Evolutionary conservation across 64 coral and sea anemone genomes (phyloP).

Genomic region (Stichodactyla helianthus): DNA sequence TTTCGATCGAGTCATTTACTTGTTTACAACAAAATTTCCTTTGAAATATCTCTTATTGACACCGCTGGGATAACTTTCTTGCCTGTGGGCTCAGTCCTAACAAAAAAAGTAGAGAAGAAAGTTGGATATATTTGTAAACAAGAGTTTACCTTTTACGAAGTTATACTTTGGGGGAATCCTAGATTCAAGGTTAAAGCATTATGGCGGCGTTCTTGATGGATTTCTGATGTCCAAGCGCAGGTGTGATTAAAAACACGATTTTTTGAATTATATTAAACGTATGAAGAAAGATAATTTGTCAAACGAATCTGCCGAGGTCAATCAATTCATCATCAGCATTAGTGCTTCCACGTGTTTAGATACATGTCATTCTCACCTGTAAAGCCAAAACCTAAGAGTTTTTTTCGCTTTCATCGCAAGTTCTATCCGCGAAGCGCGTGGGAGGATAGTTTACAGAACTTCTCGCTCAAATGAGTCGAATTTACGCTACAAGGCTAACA

Average conservation of each 20-base stretch:
- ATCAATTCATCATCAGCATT: not conserved
- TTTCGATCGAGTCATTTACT: not conserved
- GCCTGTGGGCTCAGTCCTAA: slow-evolving; percentile 25
- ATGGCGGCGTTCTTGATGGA: not conserved
- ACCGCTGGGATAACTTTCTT: not conserved
- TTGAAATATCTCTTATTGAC: slow-evolving; percentile 6
- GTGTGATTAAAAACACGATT: not conserved
- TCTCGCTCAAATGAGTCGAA: not conserved
- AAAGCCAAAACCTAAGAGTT: not conserved
- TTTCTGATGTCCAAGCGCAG: not conserved
- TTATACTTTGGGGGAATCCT: not conserved
- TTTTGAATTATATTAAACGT: not conserved
- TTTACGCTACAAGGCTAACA: not conserved
- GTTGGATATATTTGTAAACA: not conserved
- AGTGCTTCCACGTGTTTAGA: not conserved
- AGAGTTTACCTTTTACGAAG: not conserved
- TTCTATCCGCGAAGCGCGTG: not conserved
- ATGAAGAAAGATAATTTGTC: not conserved
- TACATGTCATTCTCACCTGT: not conserved
- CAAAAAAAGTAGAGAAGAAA: not conserved
- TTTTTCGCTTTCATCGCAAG: not conserved
- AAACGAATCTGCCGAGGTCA: not conserved
- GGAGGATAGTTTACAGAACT: not conserved
- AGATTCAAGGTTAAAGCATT: not conserved
- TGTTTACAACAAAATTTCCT: slow-evolving; percentile 31